Evolutionary conservation across 2,113 vertebrate genomes (phyloP).

Genomic region (Zapornia atra): DNA sequence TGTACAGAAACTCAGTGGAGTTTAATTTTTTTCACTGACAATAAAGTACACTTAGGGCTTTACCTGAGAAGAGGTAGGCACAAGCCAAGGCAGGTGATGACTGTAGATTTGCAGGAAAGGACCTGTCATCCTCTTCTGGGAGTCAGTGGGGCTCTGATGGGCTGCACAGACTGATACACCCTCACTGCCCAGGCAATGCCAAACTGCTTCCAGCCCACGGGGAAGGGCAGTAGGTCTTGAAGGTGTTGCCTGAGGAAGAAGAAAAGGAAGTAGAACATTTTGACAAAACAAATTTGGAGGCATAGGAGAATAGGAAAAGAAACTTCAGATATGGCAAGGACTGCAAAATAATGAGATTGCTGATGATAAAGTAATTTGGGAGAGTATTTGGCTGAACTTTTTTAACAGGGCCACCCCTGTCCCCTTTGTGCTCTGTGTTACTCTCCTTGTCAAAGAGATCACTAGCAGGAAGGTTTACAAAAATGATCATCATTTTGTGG

Average conservation of each 20-base stretch:
- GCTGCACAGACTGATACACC: neutral
- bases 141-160: neutral
- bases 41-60: neutral
- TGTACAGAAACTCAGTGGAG: neutral
- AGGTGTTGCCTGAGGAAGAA: neutral
- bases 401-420: neutral
- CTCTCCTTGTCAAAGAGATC: neutral
- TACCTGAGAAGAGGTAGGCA: neutral
- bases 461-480: neutral
- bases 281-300: neutral
- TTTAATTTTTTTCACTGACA: neutral
- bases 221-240: neutral
- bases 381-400: neutral
- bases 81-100: neutral
- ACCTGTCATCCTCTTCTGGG: neutral
- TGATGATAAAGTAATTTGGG: neutral
- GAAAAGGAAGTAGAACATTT: neutral
- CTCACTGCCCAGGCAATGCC: neutral
- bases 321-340: neutral
- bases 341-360: neutral
- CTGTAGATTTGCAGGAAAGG: neutral
- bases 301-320: neutral
- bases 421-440: neutral
- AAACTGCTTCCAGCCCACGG: neutral
- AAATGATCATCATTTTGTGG: neutral